These are phyloP conservation scores for Ascidia mentula DNA, from an alignment of 23 tunicate species.

Conservation along the genomic window DNA sequence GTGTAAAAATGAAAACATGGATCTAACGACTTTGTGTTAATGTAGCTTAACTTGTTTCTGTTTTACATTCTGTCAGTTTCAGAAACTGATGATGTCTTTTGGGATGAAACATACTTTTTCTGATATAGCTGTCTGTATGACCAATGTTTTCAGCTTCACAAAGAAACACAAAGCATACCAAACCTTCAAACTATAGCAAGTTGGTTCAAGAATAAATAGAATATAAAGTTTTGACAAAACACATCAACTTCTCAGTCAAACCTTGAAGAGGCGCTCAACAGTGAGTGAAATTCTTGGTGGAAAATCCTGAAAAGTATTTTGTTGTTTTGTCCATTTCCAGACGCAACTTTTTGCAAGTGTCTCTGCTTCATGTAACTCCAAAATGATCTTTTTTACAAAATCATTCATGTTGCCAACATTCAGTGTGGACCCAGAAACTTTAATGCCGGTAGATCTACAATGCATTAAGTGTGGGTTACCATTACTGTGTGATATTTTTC, in stretches of 20 bases:
- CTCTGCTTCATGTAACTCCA: conserved; percentile 23
- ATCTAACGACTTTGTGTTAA: too few relatives aligned
- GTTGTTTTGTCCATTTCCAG: conserved; percentile 42
- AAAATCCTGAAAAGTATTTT: background rate
- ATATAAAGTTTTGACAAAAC: background rate
- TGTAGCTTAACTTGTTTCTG: too few relatives aligned
- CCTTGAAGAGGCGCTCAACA: background rate
- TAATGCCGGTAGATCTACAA: conserved; percentile 9
- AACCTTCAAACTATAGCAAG: too few relatives aligned
- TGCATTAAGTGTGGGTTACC: too few relatives aligned
- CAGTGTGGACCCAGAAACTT: conserved; percentile 12
- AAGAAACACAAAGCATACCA: too few relatives aligned
- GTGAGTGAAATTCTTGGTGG: background rate
- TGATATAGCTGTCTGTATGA: too few relatives aligned
- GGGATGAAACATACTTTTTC: too few relatives aligned
- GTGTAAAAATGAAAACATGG: too few relatives aligned
- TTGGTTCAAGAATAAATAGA: background rate
- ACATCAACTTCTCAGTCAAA: background rate
- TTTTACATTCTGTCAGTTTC: too few relatives aligned
- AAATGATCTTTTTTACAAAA: background rate
- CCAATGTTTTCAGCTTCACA: too few relatives aligned
- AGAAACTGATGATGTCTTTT: too few relatives aligned
- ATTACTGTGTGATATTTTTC: too few relatives aligned
- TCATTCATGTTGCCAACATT: conserved; percentile 33
- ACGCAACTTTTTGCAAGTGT: background rate